These are phyloP conservation scores for Heliconius aoede DNA, from an alignment of 2,888 invertebrate genomes.

Conservation along the genomic window DNA sequence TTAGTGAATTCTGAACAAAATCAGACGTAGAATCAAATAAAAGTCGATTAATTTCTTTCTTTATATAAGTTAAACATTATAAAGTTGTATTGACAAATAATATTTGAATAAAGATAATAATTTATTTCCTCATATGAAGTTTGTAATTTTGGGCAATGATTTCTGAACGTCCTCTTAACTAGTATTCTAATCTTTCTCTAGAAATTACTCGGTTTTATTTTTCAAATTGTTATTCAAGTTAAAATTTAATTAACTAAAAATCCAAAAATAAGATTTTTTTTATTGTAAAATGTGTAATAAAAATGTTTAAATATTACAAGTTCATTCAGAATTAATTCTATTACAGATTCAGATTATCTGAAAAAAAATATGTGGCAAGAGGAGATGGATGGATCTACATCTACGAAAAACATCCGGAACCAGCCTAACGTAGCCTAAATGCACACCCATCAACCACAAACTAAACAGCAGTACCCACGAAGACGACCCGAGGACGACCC, in stretches of 20 bases:
- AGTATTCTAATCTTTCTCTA: neutral
- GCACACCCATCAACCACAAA: neutral
- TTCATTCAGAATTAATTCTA: too few species aligned
- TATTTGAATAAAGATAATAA: neutral
- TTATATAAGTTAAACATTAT: constrained; percentile 2
- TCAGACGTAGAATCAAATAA: neutral
- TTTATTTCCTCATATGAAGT: neutral
- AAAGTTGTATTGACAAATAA: neutral
- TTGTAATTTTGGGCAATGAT: neutral
- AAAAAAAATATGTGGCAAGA: neutral
- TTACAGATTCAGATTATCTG: neutral
- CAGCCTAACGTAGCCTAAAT: neutral
- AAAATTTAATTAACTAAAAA: too few species aligned
- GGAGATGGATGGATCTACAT: neutral
- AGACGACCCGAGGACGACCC: neutral
- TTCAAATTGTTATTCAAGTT: too few species aligned
- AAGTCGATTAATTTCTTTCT: neutral
- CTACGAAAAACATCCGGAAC: constrained; percentile 8
- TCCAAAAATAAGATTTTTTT: too few species aligned
- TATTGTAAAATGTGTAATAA: too few species aligned
- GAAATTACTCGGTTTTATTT: neutral
- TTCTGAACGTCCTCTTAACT: neutral
- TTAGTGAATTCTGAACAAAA: constrained; percentile 1
- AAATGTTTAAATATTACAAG: too few species aligned
- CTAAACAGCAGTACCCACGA: too few species aligned